phyloP scores from a whole-genome alignment of 2,888 invertebrate species.

The Pecten maximus region DNA sequence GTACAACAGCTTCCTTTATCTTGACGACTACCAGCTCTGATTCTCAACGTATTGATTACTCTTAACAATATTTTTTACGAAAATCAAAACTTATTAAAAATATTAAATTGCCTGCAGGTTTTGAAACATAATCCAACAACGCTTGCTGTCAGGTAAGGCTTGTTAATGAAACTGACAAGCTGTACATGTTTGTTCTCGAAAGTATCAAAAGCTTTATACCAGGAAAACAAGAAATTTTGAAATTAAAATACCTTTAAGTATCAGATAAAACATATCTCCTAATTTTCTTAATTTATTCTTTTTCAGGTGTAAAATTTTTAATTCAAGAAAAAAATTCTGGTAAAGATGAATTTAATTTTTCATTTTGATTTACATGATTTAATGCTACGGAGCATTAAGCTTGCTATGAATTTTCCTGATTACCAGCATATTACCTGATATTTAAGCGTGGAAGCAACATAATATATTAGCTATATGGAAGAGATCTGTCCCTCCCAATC shows the following conservation, averaged over 20 bases:
- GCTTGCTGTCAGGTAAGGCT: neutral
- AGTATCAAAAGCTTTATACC: neutral
- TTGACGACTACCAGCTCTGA: neutral
- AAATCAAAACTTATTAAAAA: constrained; percentile 27
- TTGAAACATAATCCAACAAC: neutral
- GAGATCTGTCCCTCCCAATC: constrained; percentile 7
- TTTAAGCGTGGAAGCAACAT: neutral
- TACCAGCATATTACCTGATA: neutral
- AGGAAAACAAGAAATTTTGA: neutral
- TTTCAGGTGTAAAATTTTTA: neutral
- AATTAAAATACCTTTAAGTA: neutral
- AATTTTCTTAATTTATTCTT: neutral
- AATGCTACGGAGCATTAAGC: neutral
- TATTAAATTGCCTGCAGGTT: constrained; percentile 22
- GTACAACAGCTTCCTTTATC: neutral
- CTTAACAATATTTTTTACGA: neutral
- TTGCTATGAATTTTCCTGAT: neutral
- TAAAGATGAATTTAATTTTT: neutral
- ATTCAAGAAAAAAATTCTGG: neutral
- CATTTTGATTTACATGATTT: neutral
- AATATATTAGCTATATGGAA: neutral
- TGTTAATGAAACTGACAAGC: neutral
- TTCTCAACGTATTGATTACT: constrained; percentile 30
- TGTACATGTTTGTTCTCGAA: neutral
- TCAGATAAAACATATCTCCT: neutral